Conservation (phyloP, 2,113 vertebrate species). For the Callopanchax toddi region DNA sequence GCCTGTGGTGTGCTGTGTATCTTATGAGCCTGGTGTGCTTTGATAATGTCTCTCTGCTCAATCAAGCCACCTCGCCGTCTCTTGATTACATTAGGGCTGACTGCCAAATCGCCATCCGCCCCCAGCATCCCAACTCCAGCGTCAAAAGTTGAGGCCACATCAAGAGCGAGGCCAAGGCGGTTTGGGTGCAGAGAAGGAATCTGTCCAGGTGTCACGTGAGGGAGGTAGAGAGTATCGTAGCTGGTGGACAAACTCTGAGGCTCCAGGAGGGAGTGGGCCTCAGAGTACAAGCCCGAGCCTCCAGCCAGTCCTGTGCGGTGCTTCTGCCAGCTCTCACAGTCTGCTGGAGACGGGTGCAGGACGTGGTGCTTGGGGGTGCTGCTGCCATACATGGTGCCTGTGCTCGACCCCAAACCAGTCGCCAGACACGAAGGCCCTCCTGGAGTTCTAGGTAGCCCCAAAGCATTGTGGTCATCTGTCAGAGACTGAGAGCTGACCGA, state of each 20-base stretch:
- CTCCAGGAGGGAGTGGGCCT: constrained; percentile 80
- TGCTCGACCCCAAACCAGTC: constrained; percentile 66
- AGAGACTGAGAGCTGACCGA: constrained; percentile 81
- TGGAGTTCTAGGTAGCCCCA: constrained; percentile 37
- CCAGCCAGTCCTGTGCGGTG: constrained; percentile 79
- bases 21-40: constrained; percentile 95
- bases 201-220: constrained; percentile 55
- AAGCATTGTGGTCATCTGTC: constrained; percentile 74
- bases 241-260: constrained; percentile 80
- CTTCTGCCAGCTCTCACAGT: constrained; percentile 88
- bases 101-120: constrained; percentile 75
- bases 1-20: constrained; percentile 98
- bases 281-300: constrained; percentile 64
- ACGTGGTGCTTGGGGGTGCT: constrained; percentile 69
- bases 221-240: constrained; percentile 81
- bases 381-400: constrained; percentile 50
- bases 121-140: constrained; percentile 63
- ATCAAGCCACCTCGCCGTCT: constrained; percentile 91
- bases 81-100: constrained; percentile 92
- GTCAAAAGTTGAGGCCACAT: constrained; percentile 70
- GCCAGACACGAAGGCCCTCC: constrained; percentile 35
- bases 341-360: constrained; percentile 75
- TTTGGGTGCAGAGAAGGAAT: constrained; percentile 53
- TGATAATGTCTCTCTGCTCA: constrained; percentile 95
- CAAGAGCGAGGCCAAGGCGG: constrained; percentile 70